Evolutionary conservation across 2,113 vertebrate species (phyloP).

Genomic region (Coturnix japonica): DNA sequence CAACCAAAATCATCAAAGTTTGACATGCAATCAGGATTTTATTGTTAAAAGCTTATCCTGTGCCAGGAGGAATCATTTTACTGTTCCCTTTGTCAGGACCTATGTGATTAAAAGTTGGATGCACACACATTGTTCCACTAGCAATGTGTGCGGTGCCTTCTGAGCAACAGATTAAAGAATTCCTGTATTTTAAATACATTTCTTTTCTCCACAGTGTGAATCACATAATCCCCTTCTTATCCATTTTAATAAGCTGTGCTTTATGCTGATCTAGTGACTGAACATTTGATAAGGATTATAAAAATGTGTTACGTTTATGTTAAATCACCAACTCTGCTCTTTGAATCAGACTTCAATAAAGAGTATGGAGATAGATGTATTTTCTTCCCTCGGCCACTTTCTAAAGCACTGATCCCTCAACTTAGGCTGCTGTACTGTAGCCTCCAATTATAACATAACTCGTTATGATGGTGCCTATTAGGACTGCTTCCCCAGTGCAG

Average conservation of each 20-base stretch:
- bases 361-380: not conserved
- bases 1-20: slow-evolving; percentile 8
- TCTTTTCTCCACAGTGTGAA: slow-evolving; percentile 33
- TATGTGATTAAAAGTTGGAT: slow-evolving; percentile 49
- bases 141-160: not conserved
- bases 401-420: not conserved
- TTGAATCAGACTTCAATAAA: slow-evolving; percentile 40
- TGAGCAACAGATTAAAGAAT: slow-evolving; percentile 66
- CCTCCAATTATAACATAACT: not conserved
- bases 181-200: slow-evolving; percentile 51
- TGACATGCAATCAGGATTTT: slow-evolving; percentile 37
- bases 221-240: slow-evolving; percentile 56
- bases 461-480: not conserved
- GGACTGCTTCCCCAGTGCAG: not conserved
- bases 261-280: slow-evolving; percentile 59
- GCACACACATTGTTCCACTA: not conserved
- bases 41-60: slow-evolving; percentile 26
- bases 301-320: slow-evolving; percentile 58
- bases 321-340: slow-evolving; percentile 37
- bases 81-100: slow-evolving; percentile 32
- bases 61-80: slow-evolving; percentile 12
- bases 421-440: not conserved
- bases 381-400: not conserved
- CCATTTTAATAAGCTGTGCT: slow-evolving; percentile 65
- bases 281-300: slow-evolving; percentile 73